Base-by-base conservation (phyloP, 1,140 invertebrate genomes). In the Drosophila prosaltans region DNA sequence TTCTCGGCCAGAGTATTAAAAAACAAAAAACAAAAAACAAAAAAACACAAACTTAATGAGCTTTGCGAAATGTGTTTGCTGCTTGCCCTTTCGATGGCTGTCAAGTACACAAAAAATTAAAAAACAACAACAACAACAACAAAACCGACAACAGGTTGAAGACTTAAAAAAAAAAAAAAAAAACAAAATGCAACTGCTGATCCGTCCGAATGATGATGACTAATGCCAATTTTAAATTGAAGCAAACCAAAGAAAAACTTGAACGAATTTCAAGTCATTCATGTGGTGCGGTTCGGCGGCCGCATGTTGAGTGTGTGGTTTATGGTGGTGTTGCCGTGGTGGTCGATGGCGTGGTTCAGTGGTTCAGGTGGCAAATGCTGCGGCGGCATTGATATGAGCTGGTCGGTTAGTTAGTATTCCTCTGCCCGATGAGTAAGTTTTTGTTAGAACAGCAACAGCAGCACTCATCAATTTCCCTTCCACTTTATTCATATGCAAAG, bases 51-150 rank as follows among this genome's bases (percentile, higher is more conserved):
- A 89, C 84, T 88, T 88, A 88, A 88, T 88, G 84, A 88, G 84
- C 84, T 88, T 88, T 88, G 84, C 84, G 78, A 88, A 88, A 79
- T 88, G 77, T 88, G 84, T 88, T 88, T 89, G 80, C 81, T 88
- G 80, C 81, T 88, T 88, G 84, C 84, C 84, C 84, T 88, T 88
- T 88, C 83, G 84, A 88, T 88, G 84, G 80, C 83, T 84, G 83
- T 86, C 84, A 86, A 86, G 83, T 86, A 86, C 83, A 89, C 89
- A 89, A 89, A 86, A 86, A 41, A 69, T 63, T 41, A 66, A 61
- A 21, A 7, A 36, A 16, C n/a, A n/a, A n/a, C n/a, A n/a, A 58
- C 8, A n/a, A n/a, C 3, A 41, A 41, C n/a, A 51, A 51, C 24
- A 51, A 51, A 51, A 51, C 45, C 83, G 84, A 89, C 83, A 86